Percentiles rank a stretch among this genome's conserved stretches.
Conservation (phyloP, 2,888 invertebrate species). For the Andrena flavipes region DNA sequence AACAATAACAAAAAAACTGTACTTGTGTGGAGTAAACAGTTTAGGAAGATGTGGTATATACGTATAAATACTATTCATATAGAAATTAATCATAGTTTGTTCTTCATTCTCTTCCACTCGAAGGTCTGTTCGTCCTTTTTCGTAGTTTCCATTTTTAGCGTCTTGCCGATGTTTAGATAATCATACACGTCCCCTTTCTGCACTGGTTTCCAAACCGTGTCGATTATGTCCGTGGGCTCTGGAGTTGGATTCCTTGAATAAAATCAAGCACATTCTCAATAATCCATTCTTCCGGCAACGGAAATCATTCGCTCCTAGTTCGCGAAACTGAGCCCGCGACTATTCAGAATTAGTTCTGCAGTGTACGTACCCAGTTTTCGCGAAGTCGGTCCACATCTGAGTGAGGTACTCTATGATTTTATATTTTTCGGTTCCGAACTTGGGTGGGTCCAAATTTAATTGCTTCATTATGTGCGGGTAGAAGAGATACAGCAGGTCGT, state of each 20-base stretch:
- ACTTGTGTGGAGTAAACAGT: too few species aligned
- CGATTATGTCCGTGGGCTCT: constrained; percentile 61
- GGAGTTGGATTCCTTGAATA: constrained; percentile 79
- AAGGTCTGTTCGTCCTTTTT: constrained; percentile 42
- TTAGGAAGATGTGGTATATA: neutral
- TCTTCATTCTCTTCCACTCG: constrained; percentile 56
- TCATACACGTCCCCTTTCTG: constrained; percentile 55
- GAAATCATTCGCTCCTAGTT: neutral
- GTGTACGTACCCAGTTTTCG: constrained; percentile 78
- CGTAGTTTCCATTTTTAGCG: constrained; percentile 69
- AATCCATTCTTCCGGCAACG: neutral
- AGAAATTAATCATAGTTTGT: constrained; percentile 59
- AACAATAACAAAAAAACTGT: too few species aligned
- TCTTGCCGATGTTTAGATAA: constrained; percentile 74
- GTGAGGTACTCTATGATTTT: constrained; percentile 74
- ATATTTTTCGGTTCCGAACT: constrained; percentile 56
- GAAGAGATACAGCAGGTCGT: constrained; percentile 78
- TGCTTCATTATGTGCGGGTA: constrained; percentile 50
- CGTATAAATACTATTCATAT: neutral
- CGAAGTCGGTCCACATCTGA: constrained; percentile 82
- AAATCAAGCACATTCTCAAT: neutral
- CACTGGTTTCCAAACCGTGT: constrained; percentile 76
- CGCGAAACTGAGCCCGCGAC: too few species aligned
- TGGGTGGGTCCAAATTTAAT: constrained; percentile 47
- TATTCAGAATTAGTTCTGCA: neutral